Conservation (phyloP, 2,888 invertebrate genomes). For the Drosophila niveifrons region DNA sequence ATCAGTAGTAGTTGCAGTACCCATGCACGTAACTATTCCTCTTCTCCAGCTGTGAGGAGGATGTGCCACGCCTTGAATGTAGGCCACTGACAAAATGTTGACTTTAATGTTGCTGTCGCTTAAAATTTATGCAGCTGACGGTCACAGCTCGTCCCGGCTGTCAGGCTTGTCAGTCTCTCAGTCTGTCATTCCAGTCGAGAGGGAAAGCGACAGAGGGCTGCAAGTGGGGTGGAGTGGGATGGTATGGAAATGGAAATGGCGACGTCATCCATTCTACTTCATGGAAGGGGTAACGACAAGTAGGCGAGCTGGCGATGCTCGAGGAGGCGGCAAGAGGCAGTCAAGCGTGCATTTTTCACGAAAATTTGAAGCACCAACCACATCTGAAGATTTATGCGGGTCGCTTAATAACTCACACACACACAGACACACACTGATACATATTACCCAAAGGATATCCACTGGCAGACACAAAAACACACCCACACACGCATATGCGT, state of each 20-base stretch:
- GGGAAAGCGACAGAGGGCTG: not conserved
- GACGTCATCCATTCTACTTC: constrained; percentile 37
- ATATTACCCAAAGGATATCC: constrained; percentile 10
- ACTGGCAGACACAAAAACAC: constrained; percentile 7
- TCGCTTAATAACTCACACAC: constrained; percentile 54
- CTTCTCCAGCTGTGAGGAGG: not conserved
- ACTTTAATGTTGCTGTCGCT: constrained; percentile 78
- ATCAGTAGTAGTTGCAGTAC: constrained; percentile 22
- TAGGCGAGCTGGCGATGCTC: constrained; percentile 45
- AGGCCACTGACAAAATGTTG: constrained; percentile 80
- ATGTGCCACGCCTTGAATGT: constrained; percentile 50
- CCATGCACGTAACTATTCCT: not conserved
- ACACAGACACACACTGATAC: not conserved
- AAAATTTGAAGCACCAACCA: constrained; percentile 43
- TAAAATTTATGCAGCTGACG: constrained; percentile 81
- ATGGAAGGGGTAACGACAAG: constrained; percentile 18
- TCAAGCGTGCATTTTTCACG: constrained; percentile 58
- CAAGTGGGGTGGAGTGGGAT: not conserved
- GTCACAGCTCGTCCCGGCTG: constrained; percentile 58
- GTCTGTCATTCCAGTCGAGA: constrained; percentile 5
- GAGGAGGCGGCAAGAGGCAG: constrained; percentile 20
- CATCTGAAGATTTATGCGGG: constrained; percentile 73
- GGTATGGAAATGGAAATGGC: not conserved
- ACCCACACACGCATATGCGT: constrained; percentile 3
- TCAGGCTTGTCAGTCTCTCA: constrained; percentile 40